Percentiles rank a stretch among this genome's conserved stretches.
Evolutionary conservation across 2,113 vertebrate species (phyloP).

Genomic region (Charina bottae): DNA sequence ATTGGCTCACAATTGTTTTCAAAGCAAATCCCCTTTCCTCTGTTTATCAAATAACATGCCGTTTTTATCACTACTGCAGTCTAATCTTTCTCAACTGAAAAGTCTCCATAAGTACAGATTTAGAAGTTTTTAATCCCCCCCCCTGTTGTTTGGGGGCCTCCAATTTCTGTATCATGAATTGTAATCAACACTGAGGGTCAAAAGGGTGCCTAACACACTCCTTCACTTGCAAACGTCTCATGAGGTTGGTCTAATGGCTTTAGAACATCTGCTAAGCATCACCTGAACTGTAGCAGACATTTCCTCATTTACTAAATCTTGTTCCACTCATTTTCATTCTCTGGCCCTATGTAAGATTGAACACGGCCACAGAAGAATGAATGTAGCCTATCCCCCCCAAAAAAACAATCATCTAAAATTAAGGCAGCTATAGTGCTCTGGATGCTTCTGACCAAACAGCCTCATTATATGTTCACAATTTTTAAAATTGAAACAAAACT

Average conservation of each 20-base stretch:
- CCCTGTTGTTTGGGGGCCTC: background rate
- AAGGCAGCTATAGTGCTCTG: background rate
- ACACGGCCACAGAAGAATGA: background rate
- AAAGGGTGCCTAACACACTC: background rate
- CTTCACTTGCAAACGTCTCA: background rate
- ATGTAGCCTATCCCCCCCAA: background rate
- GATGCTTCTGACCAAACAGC: background rate
- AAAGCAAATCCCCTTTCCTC: background rate
- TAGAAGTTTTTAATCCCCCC: background rate
- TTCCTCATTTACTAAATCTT: background rate
- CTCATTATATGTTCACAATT: background rate
- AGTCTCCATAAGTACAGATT: background rate
- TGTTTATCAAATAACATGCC: slow-evolving; percentile 7
- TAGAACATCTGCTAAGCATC: background rate
- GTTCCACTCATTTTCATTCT: background rate
- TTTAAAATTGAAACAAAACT: background rate
- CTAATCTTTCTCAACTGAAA: slow-evolving; percentile 6
- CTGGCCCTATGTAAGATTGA: background rate
- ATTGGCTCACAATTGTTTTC: background rate
- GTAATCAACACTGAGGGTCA: background rate
- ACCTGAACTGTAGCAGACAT: background rate
- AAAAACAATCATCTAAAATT: background rate
- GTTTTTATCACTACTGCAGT: background rate
- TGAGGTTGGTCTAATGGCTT: background rate
- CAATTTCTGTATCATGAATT: background rate